Evolutionary conservation across 2,888 invertebrate genomes (phyloP).

Genomic region (Pardosa pseudoannulata): DNA sequence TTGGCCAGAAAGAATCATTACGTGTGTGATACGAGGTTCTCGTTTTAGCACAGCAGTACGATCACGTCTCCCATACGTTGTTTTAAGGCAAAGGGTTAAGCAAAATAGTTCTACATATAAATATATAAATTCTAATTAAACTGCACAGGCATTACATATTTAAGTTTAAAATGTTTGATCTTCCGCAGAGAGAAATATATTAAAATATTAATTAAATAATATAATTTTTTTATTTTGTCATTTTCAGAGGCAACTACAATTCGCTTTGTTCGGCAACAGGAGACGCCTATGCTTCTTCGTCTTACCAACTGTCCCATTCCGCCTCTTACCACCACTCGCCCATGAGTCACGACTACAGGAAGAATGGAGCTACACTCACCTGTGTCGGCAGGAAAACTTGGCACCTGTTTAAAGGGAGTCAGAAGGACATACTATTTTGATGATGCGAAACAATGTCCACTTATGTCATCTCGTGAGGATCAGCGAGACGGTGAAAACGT

Average conservation of each 20-base stretch:
- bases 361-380: slow-evolving; percentile 77
- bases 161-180: no score
- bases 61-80: no score
- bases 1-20: no score
- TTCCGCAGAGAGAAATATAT: no score
- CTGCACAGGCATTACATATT: no score
- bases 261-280: slow-evolving; percentile 80
- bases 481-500: slow-evolving; percentile 62
- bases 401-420: slow-evolving; percentile 79
- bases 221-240: neutral
- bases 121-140: no score
- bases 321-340: neutral
- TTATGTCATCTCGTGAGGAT: slow-evolving; percentile 79
- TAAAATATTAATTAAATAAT: no score
- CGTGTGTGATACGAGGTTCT: no score
- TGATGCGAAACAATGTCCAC: slow-evolving; percentile 80
- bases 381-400: slow-evolving; percentile 80
- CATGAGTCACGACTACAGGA: neutral
- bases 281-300: slow-evolving; percentile 8
- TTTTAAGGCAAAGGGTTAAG: no score
- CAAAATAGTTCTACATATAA: no score
- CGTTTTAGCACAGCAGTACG: no score
- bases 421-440: slow-evolving; percentile 80
- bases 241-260: slow-evolving; percentile 77
- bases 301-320: neutral